A percentile compares a stretch with the other conserved stretches of the same genome.
These are phyloP conservation scores for Eupithecia vulgata DNA, from an alignment of 2,888 invertebrate genomes.

Conservation along the genomic window DNA sequence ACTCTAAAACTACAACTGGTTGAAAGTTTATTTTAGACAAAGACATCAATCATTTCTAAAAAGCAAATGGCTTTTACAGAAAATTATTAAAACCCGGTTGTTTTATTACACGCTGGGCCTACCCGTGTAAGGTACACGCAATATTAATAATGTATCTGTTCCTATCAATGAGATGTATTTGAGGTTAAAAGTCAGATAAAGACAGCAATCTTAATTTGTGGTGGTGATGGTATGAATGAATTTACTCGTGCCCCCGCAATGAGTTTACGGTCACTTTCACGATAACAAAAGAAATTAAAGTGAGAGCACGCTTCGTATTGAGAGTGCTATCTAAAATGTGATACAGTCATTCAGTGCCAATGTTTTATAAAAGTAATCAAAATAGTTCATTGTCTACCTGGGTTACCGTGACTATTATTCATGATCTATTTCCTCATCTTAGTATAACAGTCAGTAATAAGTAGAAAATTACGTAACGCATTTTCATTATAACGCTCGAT, in stretches of 20 bases:
- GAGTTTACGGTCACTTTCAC: constrained; percentile 41
- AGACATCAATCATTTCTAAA: too few relatives aligned
- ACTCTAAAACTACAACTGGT: too few relatives aligned
- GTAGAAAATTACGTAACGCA: not conserved
- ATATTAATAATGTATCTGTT: constrained; percentile 27
- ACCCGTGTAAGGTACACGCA: too few relatives aligned
- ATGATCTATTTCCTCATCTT: not conserved
- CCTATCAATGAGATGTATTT: constrained; percentile 22
- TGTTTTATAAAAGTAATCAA: constrained; percentile 21
- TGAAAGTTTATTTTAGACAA: too few relatives aligned
- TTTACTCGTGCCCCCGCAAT: not conserved
- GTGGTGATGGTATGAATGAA: constrained; percentile 6
- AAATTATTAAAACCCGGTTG: too few relatives aligned
- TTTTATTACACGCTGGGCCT: too few relatives aligned
- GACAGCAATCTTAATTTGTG: not conserved
- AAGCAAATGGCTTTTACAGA: too few relatives aligned
- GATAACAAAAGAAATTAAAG: constrained; percentile 47
- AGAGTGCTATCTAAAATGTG: constrained; percentile 22
- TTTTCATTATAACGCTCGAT: not conserved
- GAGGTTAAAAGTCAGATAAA: not conserved
- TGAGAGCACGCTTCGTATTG: constrained; percentile 34
- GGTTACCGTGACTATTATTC: not conserved
- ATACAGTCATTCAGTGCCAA: constrained; percentile 1
- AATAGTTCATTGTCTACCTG: constrained; percentile 26
- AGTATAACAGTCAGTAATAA: not conserved